Conservation (phyloP, 2,888 invertebrate genomes). For the Alcis repandata region DNA sequence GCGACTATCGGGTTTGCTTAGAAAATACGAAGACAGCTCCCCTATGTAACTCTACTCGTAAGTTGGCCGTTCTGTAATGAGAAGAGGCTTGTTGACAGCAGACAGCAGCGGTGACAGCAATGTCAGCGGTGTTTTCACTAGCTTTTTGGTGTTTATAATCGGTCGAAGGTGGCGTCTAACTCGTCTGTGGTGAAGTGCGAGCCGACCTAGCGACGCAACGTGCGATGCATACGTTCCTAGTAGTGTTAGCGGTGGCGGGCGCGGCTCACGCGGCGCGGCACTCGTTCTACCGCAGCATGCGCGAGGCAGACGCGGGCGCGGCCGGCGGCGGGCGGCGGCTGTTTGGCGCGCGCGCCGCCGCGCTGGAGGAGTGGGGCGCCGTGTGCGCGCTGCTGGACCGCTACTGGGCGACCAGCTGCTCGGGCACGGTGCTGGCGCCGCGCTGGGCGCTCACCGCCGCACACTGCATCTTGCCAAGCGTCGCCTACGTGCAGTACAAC, state of each 20-base stretch:
- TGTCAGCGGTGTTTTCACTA: too few species aligned
- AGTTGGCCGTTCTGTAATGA: background rate
- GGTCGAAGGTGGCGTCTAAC: too few species aligned
- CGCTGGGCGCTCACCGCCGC: conserved; percentile 79
- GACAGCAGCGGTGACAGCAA: background rate
- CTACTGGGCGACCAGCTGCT: conserved; percentile 68
- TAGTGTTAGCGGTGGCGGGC: conserved; percentile 28
- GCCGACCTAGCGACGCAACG: background rate
- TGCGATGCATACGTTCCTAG: conserved; percentile 12
- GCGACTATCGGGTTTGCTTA: background rate
- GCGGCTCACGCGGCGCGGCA: conserved; percentile 45
- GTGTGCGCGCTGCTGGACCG: conserved; percentile 71
- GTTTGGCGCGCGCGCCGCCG: conserved; percentile 66
- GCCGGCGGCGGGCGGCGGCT: conserved; percentile 60
- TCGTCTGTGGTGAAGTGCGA: background rate
- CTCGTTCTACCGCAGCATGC: conserved; percentile 60
- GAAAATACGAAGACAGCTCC: background rate
- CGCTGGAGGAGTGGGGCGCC: conserved; percentile 56
- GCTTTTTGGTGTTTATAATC: too few species aligned
- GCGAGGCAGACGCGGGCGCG: conserved; percentile 23
- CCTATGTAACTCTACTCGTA: background rate
- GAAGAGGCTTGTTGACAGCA: background rate
- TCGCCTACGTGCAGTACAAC: conserved; percentile 72
- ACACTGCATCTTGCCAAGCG: conserved; percentile 67
- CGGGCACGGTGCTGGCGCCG: conserved; percentile 64